phyloP scores from a whole-genome alignment of 92 coral and sea anemone genomes.

The Anthopleura xanthogrammica region DNA sequence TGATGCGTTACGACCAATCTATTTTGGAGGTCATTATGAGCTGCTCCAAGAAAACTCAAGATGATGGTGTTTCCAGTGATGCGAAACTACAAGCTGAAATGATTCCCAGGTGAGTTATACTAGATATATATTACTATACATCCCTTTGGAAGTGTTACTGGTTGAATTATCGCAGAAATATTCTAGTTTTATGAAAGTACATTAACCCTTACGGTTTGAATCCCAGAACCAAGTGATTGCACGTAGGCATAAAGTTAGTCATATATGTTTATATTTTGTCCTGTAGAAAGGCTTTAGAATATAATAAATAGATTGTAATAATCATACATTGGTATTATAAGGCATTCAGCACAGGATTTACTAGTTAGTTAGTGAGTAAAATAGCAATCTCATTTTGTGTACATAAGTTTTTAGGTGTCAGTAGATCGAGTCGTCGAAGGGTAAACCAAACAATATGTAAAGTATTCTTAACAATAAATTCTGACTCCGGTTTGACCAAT shows the following conservation, averaged over 20 bases:
- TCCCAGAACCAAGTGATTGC: no score
- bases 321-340: neutral
- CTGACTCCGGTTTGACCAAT: no score
- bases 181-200: neutral
- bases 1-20: conserved; percentile 8
- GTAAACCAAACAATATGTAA: neutral
- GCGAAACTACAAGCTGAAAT: neutral
- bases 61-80: neutral
- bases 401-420: neutral
- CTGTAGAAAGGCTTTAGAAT: neutral
- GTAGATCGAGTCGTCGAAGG: neutral
- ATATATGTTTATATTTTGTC: neutral
- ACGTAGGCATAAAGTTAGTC: no score
- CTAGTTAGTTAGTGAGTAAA: neutral
- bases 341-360: neutral
- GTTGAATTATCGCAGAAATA: neutral
- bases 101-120: neutral
- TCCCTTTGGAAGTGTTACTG: neutral
- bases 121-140: neutral
- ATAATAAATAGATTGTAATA: neutral
- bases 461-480: neutral
- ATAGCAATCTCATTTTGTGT: neutral
- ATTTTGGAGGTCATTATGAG: conserved; percentile 5
- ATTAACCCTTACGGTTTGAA: no score
- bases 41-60: neutral